Conservation (phyloP, 2,888 invertebrate species). For the Anthrax anthrax region DNA sequence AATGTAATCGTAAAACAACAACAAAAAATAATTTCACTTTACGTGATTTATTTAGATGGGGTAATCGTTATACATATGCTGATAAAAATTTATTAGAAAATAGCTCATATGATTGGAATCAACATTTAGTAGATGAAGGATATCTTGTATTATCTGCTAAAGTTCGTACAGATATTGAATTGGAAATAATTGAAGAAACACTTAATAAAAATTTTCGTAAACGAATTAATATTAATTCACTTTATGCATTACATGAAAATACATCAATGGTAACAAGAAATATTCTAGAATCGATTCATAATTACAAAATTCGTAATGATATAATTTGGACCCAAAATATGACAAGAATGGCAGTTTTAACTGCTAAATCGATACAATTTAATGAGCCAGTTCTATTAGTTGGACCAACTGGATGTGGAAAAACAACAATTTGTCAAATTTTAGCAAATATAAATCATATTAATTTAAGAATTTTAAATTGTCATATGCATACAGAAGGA, state of each 20-base stretch:
- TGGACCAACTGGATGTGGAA: slow-evolving; percentile 96
- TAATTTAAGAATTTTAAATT: slow-evolving; percentile 72
- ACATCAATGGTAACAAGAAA: slow-evolving; percentile 65
- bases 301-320: slow-evolving; percentile 43
- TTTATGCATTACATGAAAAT: slow-evolving; percentile 52
- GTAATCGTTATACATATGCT: slow-evolving; percentile 75
- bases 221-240: slow-evolving; percentile 48
- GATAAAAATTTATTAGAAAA: slow-evolving; percentile 40
- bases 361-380: slow-evolving; percentile 74
- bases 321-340: slow-evolving; percentile 93
- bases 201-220: slow-evolving; percentile 67
- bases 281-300: slow-evolving; percentile 52
- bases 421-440: slow-evolving; percentile 90
- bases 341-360: slow-evolving; percentile 62
- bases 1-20: slow-evolving; percentile 66
- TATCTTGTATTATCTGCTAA: slow-evolving; percentile 87
- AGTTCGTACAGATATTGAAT: slow-evolving; percentile 74
- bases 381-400: slow-evolving; percentile 90
- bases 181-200: slow-evolving; percentile 62
- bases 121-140: slow-evolving; percentile 92
- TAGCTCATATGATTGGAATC: slow-evolving; percentile 85
- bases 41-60: slow-evolving; percentile 94
- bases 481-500: slow-evolving; percentile 98
- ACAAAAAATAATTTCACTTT: slow-evolving; percentile 87
- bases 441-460: slow-evolving; percentile 54